Percentiles rank a stretch among this genome's conserved stretches.
Evolutionary conservation across 2,797 vertebrate genomes (phyloP).

Genomic region (Parauchenoglanis punctatus): DNA sequence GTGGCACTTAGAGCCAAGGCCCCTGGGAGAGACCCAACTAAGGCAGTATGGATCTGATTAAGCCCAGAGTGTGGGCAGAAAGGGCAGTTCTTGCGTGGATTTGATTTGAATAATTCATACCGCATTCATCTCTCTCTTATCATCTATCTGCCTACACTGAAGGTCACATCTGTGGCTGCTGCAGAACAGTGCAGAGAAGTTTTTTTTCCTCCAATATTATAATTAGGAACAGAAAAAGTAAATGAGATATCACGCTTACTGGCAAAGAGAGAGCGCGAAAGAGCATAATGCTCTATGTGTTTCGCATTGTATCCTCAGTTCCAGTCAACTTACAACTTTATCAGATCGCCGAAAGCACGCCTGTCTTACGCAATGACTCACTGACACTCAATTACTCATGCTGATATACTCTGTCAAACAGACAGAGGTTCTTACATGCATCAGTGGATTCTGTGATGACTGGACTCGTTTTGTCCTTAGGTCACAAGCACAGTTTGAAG

Average conservation of each 20-base stretch:
- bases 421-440: conserved; percentile 21
- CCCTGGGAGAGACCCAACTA: conserved; percentile 70
- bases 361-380: conserved; percentile 5
- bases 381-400: conserved; percentile 35
- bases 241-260: conserved; percentile 17
- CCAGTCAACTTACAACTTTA: neutral
- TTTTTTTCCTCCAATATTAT: neutral
- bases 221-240: conserved; percentile 14
- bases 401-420: conserved; percentile 43
- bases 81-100: conserved; percentile 35
- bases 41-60: conserved; percentile 67
- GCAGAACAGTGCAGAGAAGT: neutral
- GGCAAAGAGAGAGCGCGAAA: neutral
- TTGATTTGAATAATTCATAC: conserved; percentile 38
- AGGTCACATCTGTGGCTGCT: conserved; percentile 18
- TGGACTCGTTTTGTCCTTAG: conserved; percentile 23
- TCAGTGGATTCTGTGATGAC: conserved; percentile 34
- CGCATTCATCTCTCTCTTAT: conserved; percentile 20
- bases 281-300: neutral
- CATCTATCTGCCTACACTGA: conserved; percentile 45
- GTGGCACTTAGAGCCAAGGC: conserved; percentile 65
- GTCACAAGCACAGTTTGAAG: conserved; percentile 26
- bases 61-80: conserved; percentile 54
- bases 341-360: neutral
- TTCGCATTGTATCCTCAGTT: neutral